Percentiles rank a stretch among this genome's conserved stretches.
Evolutionary conservation across 2,113 vertebrate species (phyloP).

Genomic region (Casuarius casuarius): DNA sequence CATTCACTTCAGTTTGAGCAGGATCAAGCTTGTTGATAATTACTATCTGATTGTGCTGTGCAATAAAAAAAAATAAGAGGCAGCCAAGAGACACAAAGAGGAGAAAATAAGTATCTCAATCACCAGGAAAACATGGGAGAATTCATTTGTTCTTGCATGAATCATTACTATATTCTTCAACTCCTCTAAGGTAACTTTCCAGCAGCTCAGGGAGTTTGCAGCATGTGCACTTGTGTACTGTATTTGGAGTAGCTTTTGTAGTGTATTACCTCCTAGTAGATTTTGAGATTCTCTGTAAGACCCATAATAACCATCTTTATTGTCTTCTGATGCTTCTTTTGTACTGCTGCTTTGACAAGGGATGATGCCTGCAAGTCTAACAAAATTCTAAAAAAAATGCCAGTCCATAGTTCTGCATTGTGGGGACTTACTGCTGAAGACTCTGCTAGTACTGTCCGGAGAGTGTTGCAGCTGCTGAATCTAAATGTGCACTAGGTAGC

Average conservation of each 20-base stretch:
- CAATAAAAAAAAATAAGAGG: background rate
- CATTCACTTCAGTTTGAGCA: background rate
- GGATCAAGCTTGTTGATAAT: background rate
- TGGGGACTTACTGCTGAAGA: background rate
- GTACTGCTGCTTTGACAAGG: background rate
- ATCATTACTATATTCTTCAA: background rate
- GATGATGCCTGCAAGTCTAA: background rate
- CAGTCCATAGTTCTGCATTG: background rate
- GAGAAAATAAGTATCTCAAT: background rate
- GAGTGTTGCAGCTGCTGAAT: background rate
- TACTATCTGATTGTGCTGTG: background rate
- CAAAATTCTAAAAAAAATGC: background rate
- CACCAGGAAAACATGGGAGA: background rate
- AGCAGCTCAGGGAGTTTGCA: background rate
- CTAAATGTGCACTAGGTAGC: background rate
- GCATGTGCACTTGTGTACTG: background rate
- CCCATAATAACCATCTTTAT: background rate
- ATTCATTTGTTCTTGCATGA: background rate
- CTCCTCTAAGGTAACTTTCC: background rate
- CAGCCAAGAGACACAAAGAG: background rate
- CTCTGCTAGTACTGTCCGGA: background rate
- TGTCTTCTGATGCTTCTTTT: background rate
- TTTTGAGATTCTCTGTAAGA: background rate
- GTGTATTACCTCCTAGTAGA: background rate
- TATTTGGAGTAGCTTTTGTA: background rate